A percentile compares a stretch with the other conserved stretches of the same genome.
Conservation (phyloP, 2,888 invertebrate species). For the Syrista parreyssii region DNA sequence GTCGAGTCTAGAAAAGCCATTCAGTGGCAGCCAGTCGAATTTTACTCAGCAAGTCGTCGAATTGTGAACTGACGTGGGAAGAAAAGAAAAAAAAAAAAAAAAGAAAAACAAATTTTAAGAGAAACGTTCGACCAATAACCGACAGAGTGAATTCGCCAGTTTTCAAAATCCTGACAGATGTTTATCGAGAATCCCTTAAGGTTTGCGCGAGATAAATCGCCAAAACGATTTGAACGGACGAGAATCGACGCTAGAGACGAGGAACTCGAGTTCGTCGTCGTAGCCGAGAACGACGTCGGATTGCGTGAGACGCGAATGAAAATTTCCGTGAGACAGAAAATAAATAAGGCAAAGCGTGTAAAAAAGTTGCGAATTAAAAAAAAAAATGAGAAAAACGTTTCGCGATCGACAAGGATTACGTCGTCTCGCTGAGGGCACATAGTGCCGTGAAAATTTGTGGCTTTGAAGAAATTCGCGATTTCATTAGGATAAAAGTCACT, state of each 20-base stretch:
- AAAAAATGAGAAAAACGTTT: neutral
- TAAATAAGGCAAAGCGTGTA: accelerated
- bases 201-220: neutral
- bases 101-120: too few species aligned
- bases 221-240: neutral
- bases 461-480: neutral
- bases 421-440: neutral
- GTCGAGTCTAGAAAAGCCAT: neutral
- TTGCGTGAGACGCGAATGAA: neutral
- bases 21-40: neutral
- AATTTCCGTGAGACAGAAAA: neutral
- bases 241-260: neutral
- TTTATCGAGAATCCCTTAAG: neutral
- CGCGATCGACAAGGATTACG: neutral
- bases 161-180: neutral
- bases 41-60: too few species aligned
- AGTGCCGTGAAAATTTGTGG: neutral
- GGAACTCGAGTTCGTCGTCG: neutral
- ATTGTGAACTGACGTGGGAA: neutral
- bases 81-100: too few species aligned
- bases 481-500: neutral
- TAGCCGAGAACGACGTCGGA: neutral
- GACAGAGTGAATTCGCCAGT: neutral
- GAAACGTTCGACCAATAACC: neutral
- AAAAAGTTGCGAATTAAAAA: neutral